phyloP scores from a whole-genome alignment of 2,888 invertebrate genomes.

The Dinocampus coccinellae region DNA sequence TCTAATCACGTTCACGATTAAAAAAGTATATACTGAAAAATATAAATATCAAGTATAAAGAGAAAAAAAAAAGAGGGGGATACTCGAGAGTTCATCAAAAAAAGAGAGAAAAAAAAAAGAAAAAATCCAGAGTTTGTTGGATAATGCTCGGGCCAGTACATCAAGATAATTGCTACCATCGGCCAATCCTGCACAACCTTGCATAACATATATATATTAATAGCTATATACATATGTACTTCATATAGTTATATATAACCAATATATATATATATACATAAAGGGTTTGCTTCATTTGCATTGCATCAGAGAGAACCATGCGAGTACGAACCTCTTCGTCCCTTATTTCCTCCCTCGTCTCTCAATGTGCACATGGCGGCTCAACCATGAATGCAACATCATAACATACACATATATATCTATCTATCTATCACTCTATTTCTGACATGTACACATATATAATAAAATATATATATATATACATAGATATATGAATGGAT shows the following conservation, averaged over 20 bases:
- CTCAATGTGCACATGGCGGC: slow-evolving; percentile 19
- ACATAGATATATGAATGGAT: background rate
- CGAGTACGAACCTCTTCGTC: slow-evolving; percentile 1
- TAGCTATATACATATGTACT: slow-evolving; percentile 26
- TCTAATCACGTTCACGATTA: slow-evolving; percentile 11
- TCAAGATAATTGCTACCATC: slow-evolving; percentile 60
- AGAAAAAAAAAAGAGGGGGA: background rate
- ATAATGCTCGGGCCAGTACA: slow-evolving; percentile 42
- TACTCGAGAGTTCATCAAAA: background rate
- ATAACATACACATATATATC: slow-evolving; percentile 5
- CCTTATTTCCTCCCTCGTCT: slow-evolving; percentile 16
- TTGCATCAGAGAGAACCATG: slow-evolving; percentile 48
- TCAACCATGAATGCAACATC: slow-evolving; percentile 28
- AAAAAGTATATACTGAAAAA: too few species aligned
- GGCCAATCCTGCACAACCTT: slow-evolving; percentile 46
- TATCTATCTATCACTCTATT: slow-evolving; percentile 1
- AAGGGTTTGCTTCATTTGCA: slow-evolving; percentile 62
- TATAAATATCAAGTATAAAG: too few species aligned
- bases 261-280: slow-evolving; percentile 51
- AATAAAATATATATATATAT: background rate
- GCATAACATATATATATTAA: slow-evolving; percentile 47
- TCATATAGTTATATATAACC: too few species aligned
- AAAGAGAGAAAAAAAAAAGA: background rate
- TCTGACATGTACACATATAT: slow-evolving; percentile 9
- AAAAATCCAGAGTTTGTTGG: slow-evolving; percentile 10